Base-by-base conservation (phyloP, 2,888 invertebrate genomes). In the Pyrocoelia pectoralis region DNA sequence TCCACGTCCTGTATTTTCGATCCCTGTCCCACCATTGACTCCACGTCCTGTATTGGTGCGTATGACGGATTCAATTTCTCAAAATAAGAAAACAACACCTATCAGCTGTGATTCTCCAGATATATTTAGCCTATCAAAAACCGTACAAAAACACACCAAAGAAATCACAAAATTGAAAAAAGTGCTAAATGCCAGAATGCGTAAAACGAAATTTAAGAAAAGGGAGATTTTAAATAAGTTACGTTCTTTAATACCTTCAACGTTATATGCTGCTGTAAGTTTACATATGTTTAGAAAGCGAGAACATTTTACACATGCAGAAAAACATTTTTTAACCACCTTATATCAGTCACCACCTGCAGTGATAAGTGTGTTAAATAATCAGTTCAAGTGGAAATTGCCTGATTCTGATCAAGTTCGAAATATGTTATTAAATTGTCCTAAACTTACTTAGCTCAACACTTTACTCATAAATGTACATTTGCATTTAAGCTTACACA, bases 371-470 rank as follows among this genome's bases (percentile, higher is more conserved):
- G 54, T 77, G 33, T 71, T 81, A 53, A 70, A 69, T 19, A 74
- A 78, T 12, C 77, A 79, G 60, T 78, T 75, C 61, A 72, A 74
- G 12, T 80, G 80, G 80, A 76, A 76, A 67, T 69, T 81, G 54
- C 80, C 80, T 18, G 69, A 72, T 71, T 62, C 62, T 18, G 19
- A 53, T 14, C 48, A 61, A 10, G 68, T 68, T 8, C 41, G 55
- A 18, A 51, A 43, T 13, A 13, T 43, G 41, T 12, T 13, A 40
- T 40, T n/a, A 12, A 40, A 40, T 40, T 3, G 40, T 4, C 2
- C 2, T 40, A 13, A 13, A 12, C 12, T 40, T 4, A 46, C 6
- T 4, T 17, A 46, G n/a, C n/a, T n/a, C n/a, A n/a, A n/a, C n/a
- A n/a, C n/a, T n/a, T n/a, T n/a, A n/a, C n/a, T n/a, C n/a, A n/a